phyloP scores from a whole-genome alignment of 2,888 invertebrate genomes.

The Vandiemenella viatica region DNA sequence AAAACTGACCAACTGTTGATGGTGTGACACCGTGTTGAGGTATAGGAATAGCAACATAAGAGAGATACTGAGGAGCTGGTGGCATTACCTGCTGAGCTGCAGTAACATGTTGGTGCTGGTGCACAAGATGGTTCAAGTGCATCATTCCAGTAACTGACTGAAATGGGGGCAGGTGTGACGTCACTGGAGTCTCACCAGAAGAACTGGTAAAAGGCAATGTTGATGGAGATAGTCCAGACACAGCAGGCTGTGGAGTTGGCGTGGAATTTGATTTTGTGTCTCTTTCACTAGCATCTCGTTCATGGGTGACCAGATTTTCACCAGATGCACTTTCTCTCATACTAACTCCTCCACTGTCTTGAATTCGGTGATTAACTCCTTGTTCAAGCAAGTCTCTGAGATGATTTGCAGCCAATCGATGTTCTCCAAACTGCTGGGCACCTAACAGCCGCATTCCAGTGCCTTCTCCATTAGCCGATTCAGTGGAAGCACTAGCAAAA shows the following conservation, averaged over 20 bases:
- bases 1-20: constrained; percentile 22
- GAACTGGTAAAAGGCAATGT: constrained; percentile 18
- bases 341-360: no score
- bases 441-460: constrained; percentile 21
- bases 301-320: no score
- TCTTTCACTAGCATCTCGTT: constrained; percentile 16
- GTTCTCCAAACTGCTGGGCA: constrained; percentile 17
- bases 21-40: constrained; percentile 28
- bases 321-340: no score
- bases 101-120: constrained; percentile 28
- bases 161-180: constrained; percentile 88
- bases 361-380: constrained; percentile 23
- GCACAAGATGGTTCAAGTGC: constrained; percentile 43
- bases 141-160: constrained; percentile 55
- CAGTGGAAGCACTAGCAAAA: constrained; percentile 39
- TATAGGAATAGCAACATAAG: constrained; percentile 83
- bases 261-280: constrained; percentile 24
- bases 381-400: constrained; percentile 41
- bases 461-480: constrained; percentile 22
- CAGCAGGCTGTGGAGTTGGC: constrained; percentile 12
- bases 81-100: constrained; percentile 7
- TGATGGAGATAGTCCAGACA: constrained; percentile 12
- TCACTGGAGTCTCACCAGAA: constrained; percentile 44
- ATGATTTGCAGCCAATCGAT: constrained; percentile 34
- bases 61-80: constrained; percentile 46